These are phyloP conservation scores for Centroberyx gerrardi DNA, from an alignment of 2,797 vertebrate species.

Conservation along the genomic window DNA sequence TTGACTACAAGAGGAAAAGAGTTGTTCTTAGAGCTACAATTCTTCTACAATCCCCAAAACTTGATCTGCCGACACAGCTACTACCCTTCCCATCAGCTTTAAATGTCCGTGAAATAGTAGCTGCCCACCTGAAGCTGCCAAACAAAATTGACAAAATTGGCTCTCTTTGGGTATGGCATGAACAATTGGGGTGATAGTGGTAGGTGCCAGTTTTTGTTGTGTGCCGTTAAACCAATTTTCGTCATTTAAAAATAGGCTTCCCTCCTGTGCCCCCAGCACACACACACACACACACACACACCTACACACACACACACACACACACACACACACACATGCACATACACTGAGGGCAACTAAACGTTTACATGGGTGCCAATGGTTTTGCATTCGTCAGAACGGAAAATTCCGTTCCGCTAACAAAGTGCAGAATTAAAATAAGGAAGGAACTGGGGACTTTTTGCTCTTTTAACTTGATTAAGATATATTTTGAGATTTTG, in stretches of 20 bases:
- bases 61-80: constrained; percentile 53
- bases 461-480: not conserved
- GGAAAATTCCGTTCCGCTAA: constrained; percentile 7
- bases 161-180: constrained; percentile 63
- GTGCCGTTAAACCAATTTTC: constrained; percentile 71
- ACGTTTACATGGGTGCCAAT: constrained; percentile 44
- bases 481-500: not conserved
- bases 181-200: constrained; percentile 61
- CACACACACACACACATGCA: constrained; percentile 15
- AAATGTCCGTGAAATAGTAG: constrained; percentile 53
- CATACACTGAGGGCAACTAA: constrained; percentile 21
- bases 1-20: constrained; percentile 56
- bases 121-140: constrained; percentile 65
- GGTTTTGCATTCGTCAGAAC: constrained; percentile 29
- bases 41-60: constrained; percentile 27
- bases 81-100: constrained; percentile 37
- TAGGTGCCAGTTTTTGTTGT: constrained; percentile 66
- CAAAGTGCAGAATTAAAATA: constrained; percentile 13
- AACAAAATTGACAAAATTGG: constrained; percentile 76
- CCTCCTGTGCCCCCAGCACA: constrained; percentile 42
- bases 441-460: not conserved
- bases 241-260: constrained; percentile 67
- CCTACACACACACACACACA: constrained; percentile 12
- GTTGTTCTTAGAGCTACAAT: constrained; percentile 29
- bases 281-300: constrained; percentile 10